Conservation (phyloP, 2,888 invertebrate genomes). For the Leucoptera coffeella region DNA sequence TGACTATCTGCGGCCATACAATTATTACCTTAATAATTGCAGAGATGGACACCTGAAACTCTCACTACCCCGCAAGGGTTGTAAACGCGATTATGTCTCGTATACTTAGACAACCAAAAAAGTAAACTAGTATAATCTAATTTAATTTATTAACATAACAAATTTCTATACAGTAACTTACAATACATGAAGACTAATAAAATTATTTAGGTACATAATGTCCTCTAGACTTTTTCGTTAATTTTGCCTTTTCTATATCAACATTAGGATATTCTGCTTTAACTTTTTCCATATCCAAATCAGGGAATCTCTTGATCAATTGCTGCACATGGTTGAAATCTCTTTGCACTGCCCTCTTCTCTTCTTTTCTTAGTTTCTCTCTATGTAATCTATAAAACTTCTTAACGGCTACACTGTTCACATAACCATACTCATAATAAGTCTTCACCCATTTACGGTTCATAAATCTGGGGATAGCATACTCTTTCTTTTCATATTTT, state of each 20-base stretch:
- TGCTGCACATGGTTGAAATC: constrained; percentile 63
- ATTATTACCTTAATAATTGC: too few species aligned
- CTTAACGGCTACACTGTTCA: constrained; percentile 54
- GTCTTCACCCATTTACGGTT: constrained; percentile 59
- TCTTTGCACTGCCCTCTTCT: constrained; percentile 54
- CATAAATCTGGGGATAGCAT: constrained; percentile 59
- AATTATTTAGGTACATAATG: constrained; percentile 49
- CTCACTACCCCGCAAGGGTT: too few species aligned
- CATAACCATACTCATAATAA: constrained; percentile 45
- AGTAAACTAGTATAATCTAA: too few species aligned
- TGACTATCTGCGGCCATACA: too few species aligned
- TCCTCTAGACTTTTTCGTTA: constrained; percentile 52
- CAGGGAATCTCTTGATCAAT: constrained; percentile 67
- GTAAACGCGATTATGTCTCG: too few species aligned
- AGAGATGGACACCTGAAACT: too few species aligned
- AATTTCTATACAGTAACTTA: too few species aligned
- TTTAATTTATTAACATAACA: too few species aligned
- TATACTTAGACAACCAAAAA: too few species aligned
- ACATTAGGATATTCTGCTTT: constrained; percentile 70
- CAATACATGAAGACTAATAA: too few species aligned
- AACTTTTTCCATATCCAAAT: constrained; percentile 64
- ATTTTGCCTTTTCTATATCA: constrained; percentile 61
- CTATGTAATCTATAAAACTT: constrained; percentile 51
- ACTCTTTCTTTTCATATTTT: constrained; percentile 53
- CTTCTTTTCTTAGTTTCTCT: constrained; percentile 58